These are phyloP conservation scores for Melanocharis versteri DNA, from an alignment of 2,113 vertebrate genomes.

Conservation along the genomic window DNA sequence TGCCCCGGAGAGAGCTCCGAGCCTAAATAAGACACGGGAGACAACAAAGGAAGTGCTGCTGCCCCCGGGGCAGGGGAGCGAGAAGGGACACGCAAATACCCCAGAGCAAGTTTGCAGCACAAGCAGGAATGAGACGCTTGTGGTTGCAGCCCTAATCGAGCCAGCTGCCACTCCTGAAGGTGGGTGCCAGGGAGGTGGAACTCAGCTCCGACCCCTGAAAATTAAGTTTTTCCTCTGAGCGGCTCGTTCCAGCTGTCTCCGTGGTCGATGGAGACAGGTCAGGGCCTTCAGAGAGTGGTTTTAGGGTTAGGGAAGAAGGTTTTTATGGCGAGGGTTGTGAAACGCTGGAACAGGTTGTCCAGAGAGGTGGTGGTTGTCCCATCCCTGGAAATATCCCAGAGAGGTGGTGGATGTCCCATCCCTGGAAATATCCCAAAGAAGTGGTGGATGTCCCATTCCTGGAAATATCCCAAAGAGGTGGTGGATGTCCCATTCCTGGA, in stretches of 20 bases:
- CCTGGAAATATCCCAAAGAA: neutral
- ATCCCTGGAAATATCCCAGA: no score
- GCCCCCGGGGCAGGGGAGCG: neutral
- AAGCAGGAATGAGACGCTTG: neutral
- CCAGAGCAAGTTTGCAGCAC: neutral
- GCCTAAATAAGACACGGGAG: neutral
- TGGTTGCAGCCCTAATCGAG: neutral
- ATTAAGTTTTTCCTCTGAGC: neutral
- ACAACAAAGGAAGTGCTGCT: constrained; percentile 24
- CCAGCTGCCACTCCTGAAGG: neutral
- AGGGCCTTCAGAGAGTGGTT: neutral
- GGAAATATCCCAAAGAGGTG: neutral
- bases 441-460: no score
- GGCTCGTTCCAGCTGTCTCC: accelerated
- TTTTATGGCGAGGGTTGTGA: accelerated
- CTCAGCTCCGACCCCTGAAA: neutral
- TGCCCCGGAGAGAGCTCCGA: neutral
- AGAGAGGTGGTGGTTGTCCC: no score
- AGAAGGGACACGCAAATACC: constrained; percentile 23
- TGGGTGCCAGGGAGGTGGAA: neutral
- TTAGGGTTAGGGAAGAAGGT: neutral
- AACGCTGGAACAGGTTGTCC: neutral
- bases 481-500: no score
- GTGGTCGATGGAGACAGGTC: accelerated
- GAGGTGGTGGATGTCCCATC: no score